These are phyloP conservation scores for Strongylocentrotus purpuratus DNA, from an alignment of 35 echinoderm and acorn worm species.

Conservation along the genomic window DNA sequence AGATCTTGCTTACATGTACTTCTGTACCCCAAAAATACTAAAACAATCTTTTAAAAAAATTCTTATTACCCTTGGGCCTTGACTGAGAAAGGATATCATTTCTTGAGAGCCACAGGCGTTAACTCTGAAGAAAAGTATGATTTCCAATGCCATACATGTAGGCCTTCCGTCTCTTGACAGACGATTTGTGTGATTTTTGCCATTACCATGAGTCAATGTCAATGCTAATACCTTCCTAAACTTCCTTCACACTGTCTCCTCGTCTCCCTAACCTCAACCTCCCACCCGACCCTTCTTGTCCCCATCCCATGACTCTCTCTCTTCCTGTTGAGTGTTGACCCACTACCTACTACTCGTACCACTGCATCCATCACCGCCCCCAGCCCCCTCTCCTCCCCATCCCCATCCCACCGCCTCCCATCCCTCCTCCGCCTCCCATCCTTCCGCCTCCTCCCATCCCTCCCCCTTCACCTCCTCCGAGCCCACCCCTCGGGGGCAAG, in stretches of 20 bases:
- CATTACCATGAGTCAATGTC: not conserved
- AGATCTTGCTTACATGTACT: too few relatives aligned
- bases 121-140: too few relatives aligned
- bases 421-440: not conserved
- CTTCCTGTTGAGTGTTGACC: not conserved
- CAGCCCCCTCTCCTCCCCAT: not conserved
- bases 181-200: not conserved
- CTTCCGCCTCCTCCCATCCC: not conserved
- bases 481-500: conserved; percentile 74
- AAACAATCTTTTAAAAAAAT: too few relatives aligned
- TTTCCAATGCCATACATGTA: too few relatives aligned
- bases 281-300: not conserved
- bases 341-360: not conserved
- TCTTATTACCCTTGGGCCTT: too few relatives aligned
- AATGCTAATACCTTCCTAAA: not conserved
- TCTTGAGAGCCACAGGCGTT: too few relatives aligned
- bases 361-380: conserved; percentile 44
- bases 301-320: not conserved
- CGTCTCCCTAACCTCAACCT: not conserved
- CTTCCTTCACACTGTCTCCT: not conserved
- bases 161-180: not conserved
- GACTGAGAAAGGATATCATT: too few relatives aligned
- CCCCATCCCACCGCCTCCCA: not conserved
- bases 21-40: too few relatives aligned
- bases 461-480: conserved; percentile 17